These are phyloP conservation scores for Protonemura montana DNA, from an alignment of 2,888 invertebrate species.

Conservation along the genomic window DNA sequence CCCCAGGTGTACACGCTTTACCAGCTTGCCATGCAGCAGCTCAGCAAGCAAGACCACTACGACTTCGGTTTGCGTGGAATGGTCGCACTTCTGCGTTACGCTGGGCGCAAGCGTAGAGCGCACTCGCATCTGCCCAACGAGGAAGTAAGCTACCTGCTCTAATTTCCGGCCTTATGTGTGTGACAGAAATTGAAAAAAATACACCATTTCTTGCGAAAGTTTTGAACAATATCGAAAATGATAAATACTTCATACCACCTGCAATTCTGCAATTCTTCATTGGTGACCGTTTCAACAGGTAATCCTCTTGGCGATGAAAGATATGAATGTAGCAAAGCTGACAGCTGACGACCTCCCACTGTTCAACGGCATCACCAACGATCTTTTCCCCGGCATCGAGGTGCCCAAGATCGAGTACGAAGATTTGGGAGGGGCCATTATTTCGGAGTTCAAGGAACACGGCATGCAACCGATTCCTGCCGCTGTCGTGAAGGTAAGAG, in stretches of 20 bases:
- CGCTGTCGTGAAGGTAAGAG: conserved; percentile 69
- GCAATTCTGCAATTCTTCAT: neutral
- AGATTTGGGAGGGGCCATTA: conserved; percentile 73
- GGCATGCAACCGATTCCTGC: conserved; percentile 65
- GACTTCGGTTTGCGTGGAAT: conserved; percentile 90
- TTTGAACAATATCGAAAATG: too few relatives aligned
- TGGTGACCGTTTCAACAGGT: too few relatives aligned
- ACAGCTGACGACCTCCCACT: conserved; percentile 85
- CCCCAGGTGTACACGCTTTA: conserved; percentile 74
- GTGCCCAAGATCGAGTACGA: conserved; percentile 80
- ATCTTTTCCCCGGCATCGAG: conserved; percentile 83
- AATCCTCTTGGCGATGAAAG: conserved; percentile 83
- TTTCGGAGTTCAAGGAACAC: conserved; percentile 66
- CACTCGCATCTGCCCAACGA: conserved; percentile 75
- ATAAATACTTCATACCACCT: too few relatives aligned
- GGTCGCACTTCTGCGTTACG: conserved; percentile 84
- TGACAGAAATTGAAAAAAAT: neutral
- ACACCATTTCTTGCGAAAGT: too few relatives aligned
- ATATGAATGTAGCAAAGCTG: conserved; percentile 88
- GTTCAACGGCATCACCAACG: conserved; percentile 85
- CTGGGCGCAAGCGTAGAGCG: conserved; percentile 79
- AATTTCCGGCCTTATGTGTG: neutral
- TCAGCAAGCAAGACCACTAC: conserved; percentile 89
- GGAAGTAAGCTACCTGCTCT: conserved; percentile 72
- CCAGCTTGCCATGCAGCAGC: conserved; percentile 82